Percentiles rank a stretch among this genome's conserved stretches.
Conservation (phyloP, 2,113 vertebrate genomes). For the Anguilla japonica region DNA sequence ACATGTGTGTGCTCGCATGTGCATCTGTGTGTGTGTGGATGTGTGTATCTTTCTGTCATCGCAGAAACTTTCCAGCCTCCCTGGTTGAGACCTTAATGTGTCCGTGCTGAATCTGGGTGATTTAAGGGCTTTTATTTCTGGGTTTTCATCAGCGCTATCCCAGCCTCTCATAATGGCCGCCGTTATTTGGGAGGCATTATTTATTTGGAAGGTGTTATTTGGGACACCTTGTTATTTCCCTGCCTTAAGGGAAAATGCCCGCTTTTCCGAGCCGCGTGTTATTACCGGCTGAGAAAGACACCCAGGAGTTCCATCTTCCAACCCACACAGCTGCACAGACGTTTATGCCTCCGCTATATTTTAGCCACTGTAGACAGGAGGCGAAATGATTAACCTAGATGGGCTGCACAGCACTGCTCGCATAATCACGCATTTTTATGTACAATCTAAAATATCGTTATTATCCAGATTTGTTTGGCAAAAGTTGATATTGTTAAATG, state of each 20-base stretch:
- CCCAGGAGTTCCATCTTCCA: background rate
- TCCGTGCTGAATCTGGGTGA: background rate
- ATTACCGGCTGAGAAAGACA: background rate
- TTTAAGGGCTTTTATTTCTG: background rate
- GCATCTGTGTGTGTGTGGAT: too few species aligned
- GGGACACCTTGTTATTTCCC: background rate
- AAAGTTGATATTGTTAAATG: too few species aligned
- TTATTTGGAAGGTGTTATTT: background rate
- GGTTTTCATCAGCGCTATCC: background rate
- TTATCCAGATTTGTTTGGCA: too few species aligned
- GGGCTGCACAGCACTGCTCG: too few species aligned
- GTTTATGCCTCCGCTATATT: background rate
- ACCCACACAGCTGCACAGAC: background rate
- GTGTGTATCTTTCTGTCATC: too few species aligned
- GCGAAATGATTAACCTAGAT: too few species aligned
- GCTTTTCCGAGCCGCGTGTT: background rate
- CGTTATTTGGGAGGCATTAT: background rate
- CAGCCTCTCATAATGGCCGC: background rate
- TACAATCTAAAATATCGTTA: too few species aligned
- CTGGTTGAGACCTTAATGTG: background rate
- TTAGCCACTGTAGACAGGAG: background rate
- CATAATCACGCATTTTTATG: too few species aligned
- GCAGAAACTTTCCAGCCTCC: too few species aligned
- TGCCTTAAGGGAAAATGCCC: background rate
- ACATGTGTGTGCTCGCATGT: too few species aligned